Evolutionary conservation across 1,140 invertebrate species (phyloP).

Genomic region (Hycleus phaleratus): DNA sequence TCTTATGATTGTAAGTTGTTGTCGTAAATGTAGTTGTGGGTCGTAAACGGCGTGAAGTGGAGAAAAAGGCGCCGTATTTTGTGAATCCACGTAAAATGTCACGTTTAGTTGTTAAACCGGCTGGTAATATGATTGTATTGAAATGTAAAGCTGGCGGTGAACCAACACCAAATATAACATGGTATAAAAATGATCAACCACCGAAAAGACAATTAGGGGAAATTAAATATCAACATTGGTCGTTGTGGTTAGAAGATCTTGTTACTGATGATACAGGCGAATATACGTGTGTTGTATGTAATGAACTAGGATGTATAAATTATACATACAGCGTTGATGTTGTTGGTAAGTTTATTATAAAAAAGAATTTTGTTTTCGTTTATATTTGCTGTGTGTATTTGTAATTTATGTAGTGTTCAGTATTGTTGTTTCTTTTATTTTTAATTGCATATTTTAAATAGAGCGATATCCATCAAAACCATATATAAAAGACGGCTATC

Average conservation of each 20-base stretch:
- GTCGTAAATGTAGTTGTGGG: no score
- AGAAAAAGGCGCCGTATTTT: conserved; percentile 37
- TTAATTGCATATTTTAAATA: conserved; percentile 32
- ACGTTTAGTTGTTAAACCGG: conserved; percentile 48
- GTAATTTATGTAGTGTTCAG: neutral
- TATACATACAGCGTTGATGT: conserved; percentile 67
- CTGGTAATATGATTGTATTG: conserved; percentile 57
- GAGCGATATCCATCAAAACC: conserved; percentile 70
- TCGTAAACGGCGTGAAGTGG: conserved; percentile 1
- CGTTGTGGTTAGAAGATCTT: conserved; percentile 63
- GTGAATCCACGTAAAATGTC: conserved; percentile 36
- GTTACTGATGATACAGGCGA: conserved; percentile 71
- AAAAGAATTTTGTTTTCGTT: neutral
- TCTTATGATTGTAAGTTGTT: no score
- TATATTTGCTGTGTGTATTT: neutral
- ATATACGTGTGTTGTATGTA: conserved; percentile 81
- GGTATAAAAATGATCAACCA: conserved; percentile 52
- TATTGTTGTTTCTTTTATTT: neutral
- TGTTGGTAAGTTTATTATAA: conserved; percentile 51
- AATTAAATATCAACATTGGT: conserved; percentile 53
- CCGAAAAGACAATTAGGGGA: conserved; percentile 61
- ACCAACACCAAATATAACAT: conserved; percentile 41
- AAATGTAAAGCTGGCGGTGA: conserved; percentile 54
- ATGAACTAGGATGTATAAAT: conserved; percentile 66
- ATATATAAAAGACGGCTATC: conserved; percentile 69